A percentile compares a stretch with the other conserved stretches of the same genome.
These are phyloP conservation scores for Scelioninae gen. 1 DNA, from an alignment of 2,888 invertebrate genomes.

Conservation along the genomic window DNA sequence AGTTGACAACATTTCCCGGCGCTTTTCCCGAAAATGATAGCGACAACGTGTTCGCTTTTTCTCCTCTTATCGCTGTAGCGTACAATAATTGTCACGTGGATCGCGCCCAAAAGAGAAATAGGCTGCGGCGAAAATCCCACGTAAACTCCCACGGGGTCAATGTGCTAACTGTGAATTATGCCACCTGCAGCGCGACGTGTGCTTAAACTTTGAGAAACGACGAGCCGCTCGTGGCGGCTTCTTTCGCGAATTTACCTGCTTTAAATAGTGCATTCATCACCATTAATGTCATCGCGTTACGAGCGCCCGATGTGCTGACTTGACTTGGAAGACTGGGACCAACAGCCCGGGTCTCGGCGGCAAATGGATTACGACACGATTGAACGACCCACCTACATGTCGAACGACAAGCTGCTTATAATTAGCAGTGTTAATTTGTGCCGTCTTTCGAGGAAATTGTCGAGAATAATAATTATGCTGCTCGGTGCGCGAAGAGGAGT, in stretches of 20 bases:
- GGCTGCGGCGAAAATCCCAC: conserved; percentile 72
- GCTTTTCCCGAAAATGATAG: too few species aligned
- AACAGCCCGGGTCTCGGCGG: conserved; percentile 16
- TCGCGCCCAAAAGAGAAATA: conserved; percentile 69
- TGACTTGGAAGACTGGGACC: conserved; percentile 53
- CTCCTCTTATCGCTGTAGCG: conserved; percentile 54
- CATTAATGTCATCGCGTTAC: conserved; percentile 68
- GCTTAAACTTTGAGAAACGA: conserved; percentile 70
- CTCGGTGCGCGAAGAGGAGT: conserved; percentile 52
- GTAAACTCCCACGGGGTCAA: conserved; percentile 72
- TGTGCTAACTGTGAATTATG: conserved; percentile 74
- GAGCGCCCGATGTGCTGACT: conserved; percentile 63
- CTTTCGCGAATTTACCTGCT: conserved; percentile 66
- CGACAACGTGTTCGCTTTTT: too few species aligned
- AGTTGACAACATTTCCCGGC: conserved; percentile 45
- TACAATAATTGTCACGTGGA: conserved; percentile 65
- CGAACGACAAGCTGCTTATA: conserved; percentile 69
- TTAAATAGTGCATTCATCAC: conserved; percentile 69
- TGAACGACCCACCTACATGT: conserved; percentile 65
- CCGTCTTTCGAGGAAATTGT: conserved; percentile 69
- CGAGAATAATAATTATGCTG: conserved; percentile 68
- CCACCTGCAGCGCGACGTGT: conserved; percentile 68
- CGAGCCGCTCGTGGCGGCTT: conserved; percentile 51
- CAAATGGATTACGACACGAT: conserved; percentile 66
- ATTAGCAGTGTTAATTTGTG: conserved; percentile 70